Percentiles rank a stretch among this genome's conserved stretches.
These are phyloP conservation scores for Brevimyrus niger DNA, from an alignment of 2,113 vertebrate species.

Conservation along the genomic window DNA sequence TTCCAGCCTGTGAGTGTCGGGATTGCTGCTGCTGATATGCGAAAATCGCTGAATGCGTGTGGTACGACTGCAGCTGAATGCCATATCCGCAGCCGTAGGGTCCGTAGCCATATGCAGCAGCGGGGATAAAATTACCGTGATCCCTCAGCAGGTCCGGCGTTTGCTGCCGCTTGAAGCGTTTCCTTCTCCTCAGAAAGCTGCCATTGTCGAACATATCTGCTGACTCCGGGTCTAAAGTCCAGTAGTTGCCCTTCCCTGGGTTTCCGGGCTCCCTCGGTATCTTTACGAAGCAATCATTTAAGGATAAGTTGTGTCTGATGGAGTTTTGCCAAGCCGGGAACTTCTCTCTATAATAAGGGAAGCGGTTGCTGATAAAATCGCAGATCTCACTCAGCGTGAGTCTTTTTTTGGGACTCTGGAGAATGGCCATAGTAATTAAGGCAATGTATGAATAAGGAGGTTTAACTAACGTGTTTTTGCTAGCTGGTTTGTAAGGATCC, in stretches of 20 bases:
- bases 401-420: conserved; percentile 86
- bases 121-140: conserved; percentile 59
- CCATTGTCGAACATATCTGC: conserved; percentile 91
- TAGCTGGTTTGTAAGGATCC: conserved; percentile 59
- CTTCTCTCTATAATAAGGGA: conserved; percentile 77
- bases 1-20: conserved; percentile 57
- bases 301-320: conserved; percentile 74
- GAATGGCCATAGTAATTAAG: conserved; percentile 89
- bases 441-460: conserved; percentile 92
- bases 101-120: conserved; percentile 70
- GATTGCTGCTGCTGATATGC: conserved; percentile 73
- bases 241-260: conserved; percentile 85
- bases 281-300: conserved; percentile 78
- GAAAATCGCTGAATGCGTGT: conserved; percentile 75
- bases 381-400: conserved; percentile 85
- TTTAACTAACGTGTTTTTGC: conserved; percentile 80
- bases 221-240: conserved; percentile 83
- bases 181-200: conserved; percentile 77
- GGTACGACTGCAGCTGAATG: conserved; percentile 80
- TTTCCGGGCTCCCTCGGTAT: conserved; percentile 82
- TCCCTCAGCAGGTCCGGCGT: conserved; percentile 69
- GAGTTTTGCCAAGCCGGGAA: conserved; percentile 82
- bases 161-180: conserved; percentile 87
- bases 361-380: conserved; percentile 77
- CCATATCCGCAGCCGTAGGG: conserved; percentile 77